Conservation (phyloP, 2,888 invertebrate genomes). For the Allophyes oxyacanthae region DNA sequence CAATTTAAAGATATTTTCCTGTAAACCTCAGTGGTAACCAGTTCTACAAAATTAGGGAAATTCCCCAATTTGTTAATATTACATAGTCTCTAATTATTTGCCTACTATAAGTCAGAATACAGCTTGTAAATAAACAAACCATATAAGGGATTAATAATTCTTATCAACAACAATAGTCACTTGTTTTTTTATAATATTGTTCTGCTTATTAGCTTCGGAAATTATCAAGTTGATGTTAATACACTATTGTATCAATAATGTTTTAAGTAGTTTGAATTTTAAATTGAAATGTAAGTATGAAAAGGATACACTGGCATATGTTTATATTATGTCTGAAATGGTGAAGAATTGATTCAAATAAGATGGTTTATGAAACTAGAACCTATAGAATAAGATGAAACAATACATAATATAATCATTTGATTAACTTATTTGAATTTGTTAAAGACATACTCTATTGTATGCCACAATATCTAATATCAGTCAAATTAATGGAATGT, state of each 20-base stretch:
- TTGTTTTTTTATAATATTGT: conserved; percentile 5
- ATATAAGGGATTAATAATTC: conserved; percentile 21
- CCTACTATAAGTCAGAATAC: not conserved
- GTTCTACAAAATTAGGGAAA: conserved; percentile 7
- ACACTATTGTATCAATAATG: not conserved
- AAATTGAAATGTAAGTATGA: no score
- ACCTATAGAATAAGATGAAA: no score
- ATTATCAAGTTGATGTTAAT: conserved; percentile 13
- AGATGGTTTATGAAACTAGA: no score
- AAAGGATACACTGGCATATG: no score
- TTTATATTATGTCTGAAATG: no score
- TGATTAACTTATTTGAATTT: no score
- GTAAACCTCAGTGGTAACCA: conserved; percentile 4
- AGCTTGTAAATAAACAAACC: conserved; percentile 41
- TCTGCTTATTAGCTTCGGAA: conserved; percentile 1
- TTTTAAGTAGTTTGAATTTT: not conserved
- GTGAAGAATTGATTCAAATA: no score
- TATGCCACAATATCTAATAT: no score
- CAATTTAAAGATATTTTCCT: conserved; percentile 17
- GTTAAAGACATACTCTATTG: no score
- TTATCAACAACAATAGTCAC: conserved; percentile 17
- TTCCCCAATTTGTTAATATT: not conserved
- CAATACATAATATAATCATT: no score
- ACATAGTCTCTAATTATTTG: not conserved
- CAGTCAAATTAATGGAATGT: no score